Percentiles rank a stretch among this genome's conserved stretches.
These are phyloP conservation scores for Macrosoma leucophasiata DNA, from an alignment of 2,888 invertebrate species.

Conservation along the genomic window DNA sequence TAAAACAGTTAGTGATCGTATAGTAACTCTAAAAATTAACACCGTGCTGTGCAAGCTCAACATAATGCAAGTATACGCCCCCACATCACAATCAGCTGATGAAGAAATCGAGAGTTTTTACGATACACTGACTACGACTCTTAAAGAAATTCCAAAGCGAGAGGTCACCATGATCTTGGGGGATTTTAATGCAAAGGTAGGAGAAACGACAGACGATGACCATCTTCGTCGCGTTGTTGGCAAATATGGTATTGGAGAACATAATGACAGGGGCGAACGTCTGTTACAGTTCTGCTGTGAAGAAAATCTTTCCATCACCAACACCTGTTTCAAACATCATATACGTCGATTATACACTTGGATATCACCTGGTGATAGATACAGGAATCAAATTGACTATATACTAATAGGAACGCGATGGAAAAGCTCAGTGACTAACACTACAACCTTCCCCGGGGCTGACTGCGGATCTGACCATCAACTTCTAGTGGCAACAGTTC, in stretches of 20 bases:
- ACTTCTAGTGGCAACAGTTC: neutral
- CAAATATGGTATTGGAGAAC: constrained; percentile 2
- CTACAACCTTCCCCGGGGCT: constrained; percentile 11
- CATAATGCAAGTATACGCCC: constrained; percentile 7
- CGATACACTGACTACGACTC: too few relatives aligned
- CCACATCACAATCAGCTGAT: constrained; percentile 3
- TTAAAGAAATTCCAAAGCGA: too few relatives aligned
- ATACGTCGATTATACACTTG: constrained; percentile 11
- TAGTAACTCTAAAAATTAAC: too few relatives aligned
- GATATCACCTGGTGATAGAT: constrained; percentile 12
- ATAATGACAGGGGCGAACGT: constrained; percentile 4
- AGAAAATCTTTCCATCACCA: constrained; percentile 2
- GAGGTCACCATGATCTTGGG: too few relatives aligned
- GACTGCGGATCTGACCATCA: constrained; percentile 12
- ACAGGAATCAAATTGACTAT: constrained; percentile 14
- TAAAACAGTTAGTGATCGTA: constrained; percentile 2
- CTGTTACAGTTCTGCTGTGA: constrained; percentile 4
- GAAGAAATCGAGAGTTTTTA: constrained; percentile 4
- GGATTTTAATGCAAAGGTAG: too few relatives aligned
- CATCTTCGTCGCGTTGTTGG: too few relatives aligned
- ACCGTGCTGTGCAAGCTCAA: constrained; percentile 6
- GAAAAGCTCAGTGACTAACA: constrained; percentile 9
- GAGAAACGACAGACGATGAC: too few relatives aligned
- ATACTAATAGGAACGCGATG: constrained; percentile 8
- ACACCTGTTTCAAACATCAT: constrained; percentile 8